phyloP scores from a whole-genome alignment of 1,140 invertebrate species.

The Philaenus spumarius region DNA sequence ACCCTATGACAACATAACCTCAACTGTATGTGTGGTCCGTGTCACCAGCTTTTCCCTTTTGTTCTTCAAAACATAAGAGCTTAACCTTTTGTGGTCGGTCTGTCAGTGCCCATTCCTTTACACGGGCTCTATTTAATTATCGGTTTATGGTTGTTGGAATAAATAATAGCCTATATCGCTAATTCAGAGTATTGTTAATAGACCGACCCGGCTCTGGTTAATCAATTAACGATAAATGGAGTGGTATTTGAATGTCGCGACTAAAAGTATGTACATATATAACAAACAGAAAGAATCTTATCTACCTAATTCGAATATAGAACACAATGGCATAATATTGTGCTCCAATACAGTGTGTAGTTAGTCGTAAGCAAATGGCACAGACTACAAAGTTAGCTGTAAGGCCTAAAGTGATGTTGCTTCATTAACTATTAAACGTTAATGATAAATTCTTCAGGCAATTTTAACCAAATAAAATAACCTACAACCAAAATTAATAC shows the following conservation, averaged over 20 bases:
- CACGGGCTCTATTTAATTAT: slow-evolving; percentile 9
- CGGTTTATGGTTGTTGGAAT: slow-evolving; percentile 5
- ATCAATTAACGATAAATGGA: neutral
- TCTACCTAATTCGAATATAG: neutral
- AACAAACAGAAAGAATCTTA: neutral
- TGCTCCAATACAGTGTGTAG: too few relatives aligned
- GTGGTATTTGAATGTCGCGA: neutral
- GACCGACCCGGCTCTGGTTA: neutral
- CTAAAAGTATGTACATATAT: neutral
- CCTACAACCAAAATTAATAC: too few relatives aligned
- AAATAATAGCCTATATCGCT: neutral
- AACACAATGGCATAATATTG: neutral
- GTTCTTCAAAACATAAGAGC: neutral
- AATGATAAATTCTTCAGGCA: too few relatives aligned
- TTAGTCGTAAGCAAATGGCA: too few relatives aligned
- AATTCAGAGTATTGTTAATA: neutral
- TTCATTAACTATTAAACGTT: too few relatives aligned
- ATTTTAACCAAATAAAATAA: too few relatives aligned
- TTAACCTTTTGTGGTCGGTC: neutral
- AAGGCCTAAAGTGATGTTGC: too few relatives aligned
- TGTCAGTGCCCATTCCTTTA: slow-evolving; percentile 2
- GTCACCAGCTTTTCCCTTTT: slow-evolving; percentile 17
- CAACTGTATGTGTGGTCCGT: slow-evolving; percentile 12
- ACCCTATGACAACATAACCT: neutral
- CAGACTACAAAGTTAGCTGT: too few relatives aligned